Conservation (phyloP, 2,797 vertebrate genomes). For the Pseudomugil gertrudae region DNA sequence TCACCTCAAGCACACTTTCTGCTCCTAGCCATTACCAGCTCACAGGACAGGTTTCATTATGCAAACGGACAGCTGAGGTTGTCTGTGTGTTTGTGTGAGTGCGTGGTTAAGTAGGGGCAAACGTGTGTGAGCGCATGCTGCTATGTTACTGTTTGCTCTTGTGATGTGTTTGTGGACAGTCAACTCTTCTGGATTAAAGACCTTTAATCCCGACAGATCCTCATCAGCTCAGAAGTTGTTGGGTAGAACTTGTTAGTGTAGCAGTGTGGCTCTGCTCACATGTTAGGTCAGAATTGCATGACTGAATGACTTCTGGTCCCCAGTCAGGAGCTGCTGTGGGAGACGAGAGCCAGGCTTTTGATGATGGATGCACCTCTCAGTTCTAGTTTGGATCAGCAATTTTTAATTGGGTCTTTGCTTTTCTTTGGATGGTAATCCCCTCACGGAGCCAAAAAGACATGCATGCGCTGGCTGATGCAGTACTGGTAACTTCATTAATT, state of each 20-base stretch:
- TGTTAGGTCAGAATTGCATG: slow-evolving; percentile 36
- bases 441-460: slow-evolving; percentile 42
- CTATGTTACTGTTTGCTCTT: slow-evolving; percentile 17
- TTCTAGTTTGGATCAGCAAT: slow-evolving; percentile 67
- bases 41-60: slow-evolving; percentile 52
- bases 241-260: slow-evolving; percentile 48
- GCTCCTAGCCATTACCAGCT: slow-evolving; percentile 14
- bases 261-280: slow-evolving; percentile 29
- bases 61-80: slow-evolving; percentile 54
- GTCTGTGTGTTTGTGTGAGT: slow-evolving; percentile 16
- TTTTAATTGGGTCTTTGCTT: slow-evolving; percentile 68
- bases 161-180: slow-evolving; percentile 34
- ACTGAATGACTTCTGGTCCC: slow-evolving; percentile 29
- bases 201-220: slow-evolving; percentile 66
- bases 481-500: slow-evolving; percentile 35
- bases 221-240: slow-evolving; percentile 64
- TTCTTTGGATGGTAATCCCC: slow-evolving; percentile 53
- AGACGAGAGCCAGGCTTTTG: slow-evolving; percentile 28
- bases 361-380: slow-evolving; percentile 67
- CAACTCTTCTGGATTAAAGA: slow-evolving; percentile 64
- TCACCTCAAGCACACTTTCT: slow-evolving; percentile 52
- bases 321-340: slow-evolving; percentile 18
- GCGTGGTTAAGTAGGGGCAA: slow-evolving; percentile 12
- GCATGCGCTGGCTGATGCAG: slow-evolving; percentile 14
- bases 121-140: slow-evolving; percentile 11